Evolutionary conservation across 2,113 vertebrate species (phyloP).

Genomic region (Anas platyrhynchos): DNA sequence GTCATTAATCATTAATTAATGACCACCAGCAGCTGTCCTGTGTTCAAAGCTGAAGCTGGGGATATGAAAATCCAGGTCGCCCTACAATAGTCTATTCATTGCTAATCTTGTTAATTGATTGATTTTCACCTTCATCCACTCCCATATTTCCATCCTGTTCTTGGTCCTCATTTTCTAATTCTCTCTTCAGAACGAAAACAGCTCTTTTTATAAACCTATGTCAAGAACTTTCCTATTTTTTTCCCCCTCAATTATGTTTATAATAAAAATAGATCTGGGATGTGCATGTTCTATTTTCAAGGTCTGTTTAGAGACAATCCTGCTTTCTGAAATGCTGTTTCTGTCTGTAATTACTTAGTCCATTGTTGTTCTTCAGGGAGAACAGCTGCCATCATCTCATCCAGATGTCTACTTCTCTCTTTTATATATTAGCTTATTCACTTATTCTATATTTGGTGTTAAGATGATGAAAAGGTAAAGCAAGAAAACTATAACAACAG

Average conservation of each 20-base stretch:
- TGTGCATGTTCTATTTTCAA: neutral
- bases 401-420: neutral
- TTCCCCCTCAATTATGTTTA: neutral
- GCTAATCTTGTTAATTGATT: neutral
- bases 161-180: neutral
- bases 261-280: neutral
- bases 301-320: neutral
- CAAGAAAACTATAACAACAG: neutral
- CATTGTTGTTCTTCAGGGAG: neutral
- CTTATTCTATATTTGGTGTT: neutral
- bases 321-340: neutral
- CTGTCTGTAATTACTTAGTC: neutral
- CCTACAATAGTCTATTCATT: neutral
- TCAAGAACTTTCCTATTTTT: neutral
- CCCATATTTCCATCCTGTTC: neutral
- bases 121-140: neutral
- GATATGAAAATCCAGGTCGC: neutral
- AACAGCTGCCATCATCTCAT: neutral
- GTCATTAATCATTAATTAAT: conserved; percentile 7
- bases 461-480: neutral
- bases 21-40: neutral
- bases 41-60: neutral
- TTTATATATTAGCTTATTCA: neutral
- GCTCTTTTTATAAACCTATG: neutral
- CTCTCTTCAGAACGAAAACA: neutral